Percentiles rank a stretch among this genome's conserved stretches.
phyloP scores from a whole-genome alignment of 2,888 invertebrate genomes.

The Crioceris asparagi region DNA sequence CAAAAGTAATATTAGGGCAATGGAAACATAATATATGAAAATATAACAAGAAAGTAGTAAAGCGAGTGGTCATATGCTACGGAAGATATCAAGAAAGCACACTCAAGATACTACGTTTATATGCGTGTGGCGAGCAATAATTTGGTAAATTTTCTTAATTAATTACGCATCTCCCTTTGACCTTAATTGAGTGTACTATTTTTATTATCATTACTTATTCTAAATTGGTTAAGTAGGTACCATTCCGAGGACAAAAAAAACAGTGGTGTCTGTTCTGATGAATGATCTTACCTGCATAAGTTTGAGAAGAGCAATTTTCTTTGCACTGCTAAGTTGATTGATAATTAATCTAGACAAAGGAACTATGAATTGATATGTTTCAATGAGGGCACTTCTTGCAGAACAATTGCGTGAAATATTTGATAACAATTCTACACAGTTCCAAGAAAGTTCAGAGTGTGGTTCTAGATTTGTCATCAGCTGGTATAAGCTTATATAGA shows the following conservation, averaged over 20 bases:
- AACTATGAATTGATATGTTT: constrained; percentile 61
- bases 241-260: too few species aligned
- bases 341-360: constrained; percentile 50
- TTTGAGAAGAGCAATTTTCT: constrained; percentile 50
- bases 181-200: background rate
- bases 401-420: constrained; percentile 51
- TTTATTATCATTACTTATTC: constrained; percentile 2
- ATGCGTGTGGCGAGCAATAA: too few species aligned
- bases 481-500: constrained; percentile 56
- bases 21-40: too few species aligned
- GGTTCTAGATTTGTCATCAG: constrained; percentile 48
- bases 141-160: too few species aligned
- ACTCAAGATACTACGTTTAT: too few species aligned
- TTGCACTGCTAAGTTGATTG: constrained; percentile 50
- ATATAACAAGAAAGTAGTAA: too few species aligned
- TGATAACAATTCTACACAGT: constrained; percentile 52
- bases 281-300: constrained; percentile 47
- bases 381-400: constrained; percentile 52
- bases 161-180: too few species aligned
- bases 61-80: too few species aligned
- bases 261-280: too few species aligned
- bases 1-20: too few species aligned
- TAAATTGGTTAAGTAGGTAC: background rate
- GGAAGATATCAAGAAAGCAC: too few species aligned
- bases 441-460: constrained; percentile 51